phyloP scores from a whole-genome alignment of 2,113 vertebrate species.

The Panthera tigris region DNA sequence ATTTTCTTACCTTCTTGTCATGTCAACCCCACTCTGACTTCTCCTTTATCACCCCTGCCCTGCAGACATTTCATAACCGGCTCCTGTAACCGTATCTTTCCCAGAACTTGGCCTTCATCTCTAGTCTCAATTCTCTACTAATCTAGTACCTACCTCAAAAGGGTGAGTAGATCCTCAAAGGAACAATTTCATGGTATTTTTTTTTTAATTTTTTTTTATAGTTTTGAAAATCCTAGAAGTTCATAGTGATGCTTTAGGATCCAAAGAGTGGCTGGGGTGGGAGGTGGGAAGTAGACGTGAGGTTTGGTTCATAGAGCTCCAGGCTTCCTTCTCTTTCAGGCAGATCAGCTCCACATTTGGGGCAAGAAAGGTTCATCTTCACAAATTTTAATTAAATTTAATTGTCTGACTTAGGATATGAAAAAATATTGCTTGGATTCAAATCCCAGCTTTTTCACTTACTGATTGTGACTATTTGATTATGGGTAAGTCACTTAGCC shows the following conservation, averaged over 20 bases:
- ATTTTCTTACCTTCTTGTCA: background rate
- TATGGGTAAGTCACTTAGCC: background rate
- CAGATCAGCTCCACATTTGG: background rate
- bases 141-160: background rate
- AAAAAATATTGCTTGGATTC: slow-evolving; percentile 24
- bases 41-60: background rate
- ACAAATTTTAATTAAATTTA: background rate
- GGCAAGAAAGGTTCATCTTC: background rate
- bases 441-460: slow-evolving; percentile 5
- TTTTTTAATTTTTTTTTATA: background rate
- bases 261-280: background rate
- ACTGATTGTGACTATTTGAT: background rate
- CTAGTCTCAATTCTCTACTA: background rate
- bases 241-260: background rate
- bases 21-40: background rate
- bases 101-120: background rate
- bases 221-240: background rate
- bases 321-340: background rate
- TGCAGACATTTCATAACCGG: background rate
- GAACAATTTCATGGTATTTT: background rate
- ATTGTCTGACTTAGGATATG: background rate
- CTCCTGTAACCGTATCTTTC: background rate
- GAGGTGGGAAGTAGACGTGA: background rate
- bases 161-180: background rate
- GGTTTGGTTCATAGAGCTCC: background rate